These are phyloP conservation scores for Chloroceryle aenea DNA, from an alignment of 2,113 vertebrate genomes.

Conservation along the genomic window DNA sequence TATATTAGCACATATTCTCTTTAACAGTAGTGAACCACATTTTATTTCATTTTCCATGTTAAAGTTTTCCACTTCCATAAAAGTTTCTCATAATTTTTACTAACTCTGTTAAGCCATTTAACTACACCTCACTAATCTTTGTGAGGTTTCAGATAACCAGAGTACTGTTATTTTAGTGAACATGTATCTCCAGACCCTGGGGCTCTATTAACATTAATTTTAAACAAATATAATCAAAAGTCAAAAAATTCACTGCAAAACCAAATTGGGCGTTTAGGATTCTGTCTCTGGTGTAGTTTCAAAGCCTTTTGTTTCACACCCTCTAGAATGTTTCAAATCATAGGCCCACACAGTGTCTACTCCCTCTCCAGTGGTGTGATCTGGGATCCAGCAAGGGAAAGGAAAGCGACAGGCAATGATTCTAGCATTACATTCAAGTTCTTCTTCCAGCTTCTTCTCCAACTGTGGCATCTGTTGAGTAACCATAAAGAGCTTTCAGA, in stretches of 20 bases:
- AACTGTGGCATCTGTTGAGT: conserved; percentile 88
- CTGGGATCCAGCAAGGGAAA: conserved; percentile 90
- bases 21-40: not conserved
- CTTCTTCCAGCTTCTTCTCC: conserved; percentile 86
- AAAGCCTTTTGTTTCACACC: not conserved
- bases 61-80: not conserved
- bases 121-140: not conserved
- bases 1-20: not conserved
- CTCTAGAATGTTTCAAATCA: conserved; percentile 71
- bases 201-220: not conserved
- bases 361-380: conserved; percentile 84
- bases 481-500: not conserved
- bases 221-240: not conserved
- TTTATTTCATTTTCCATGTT: not conserved
- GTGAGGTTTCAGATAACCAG: not conserved
- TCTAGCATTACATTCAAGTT: conserved; percentile 80
- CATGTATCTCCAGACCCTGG: not conserved
- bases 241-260: not conserved
- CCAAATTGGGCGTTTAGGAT: not conserved
- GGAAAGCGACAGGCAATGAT: conserved; percentile 96
- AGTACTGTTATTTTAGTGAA: not conserved
- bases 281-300: not conserved
- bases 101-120: not conserved
- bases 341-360: conserved; percentile 93
- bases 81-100: not conserved